Percentiles rank a stretch among this genome's conserved stretches.
Conservation (phyloP, 2,888 invertebrate genomes). For the Dryobota labecula region DNA sequence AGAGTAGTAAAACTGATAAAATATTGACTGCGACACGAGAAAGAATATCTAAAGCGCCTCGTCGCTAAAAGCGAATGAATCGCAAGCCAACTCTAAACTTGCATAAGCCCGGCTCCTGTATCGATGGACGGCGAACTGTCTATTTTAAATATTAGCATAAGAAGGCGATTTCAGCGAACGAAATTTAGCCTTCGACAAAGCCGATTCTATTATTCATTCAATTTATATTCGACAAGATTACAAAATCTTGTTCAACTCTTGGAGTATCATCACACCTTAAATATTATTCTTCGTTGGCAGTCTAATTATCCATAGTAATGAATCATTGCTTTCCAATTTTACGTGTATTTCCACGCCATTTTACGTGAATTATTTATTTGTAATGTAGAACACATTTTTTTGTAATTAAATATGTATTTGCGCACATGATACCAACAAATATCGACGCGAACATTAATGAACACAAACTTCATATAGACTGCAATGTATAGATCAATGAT, state of each 20-base stretch:
- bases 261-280: conserved; percentile 34
- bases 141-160: conserved; percentile 68
- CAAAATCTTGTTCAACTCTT: conserved; percentile 33
- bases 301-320: conserved; percentile 3
- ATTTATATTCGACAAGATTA: conserved; percentile 55
- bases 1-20: conserved; percentile 43
- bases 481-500: conserved; percentile 10
- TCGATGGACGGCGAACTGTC: conserved; percentile 59
- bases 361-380: conserved; percentile 27
- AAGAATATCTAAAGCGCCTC: conserved; percentile 49
- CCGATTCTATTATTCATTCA: conserved; percentile 62
- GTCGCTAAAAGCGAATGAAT: conserved; percentile 46
- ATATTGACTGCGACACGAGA: conserved; percentile 53
- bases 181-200: conserved; percentile 61
- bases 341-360: conserved; percentile 17
- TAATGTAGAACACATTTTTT: conserved; percentile 25
- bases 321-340: conserved; percentile 21
- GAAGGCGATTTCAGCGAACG: conserved; percentile 62
- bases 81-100: conserved; percentile 54
- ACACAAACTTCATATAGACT: conserved; percentile 2
- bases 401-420: conserved; percentile 34
- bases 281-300: not conserved
- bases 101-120: conserved; percentile 60
- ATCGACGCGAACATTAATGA: conserved; percentile 21
- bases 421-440: conserved; percentile 7